Conservation (phyloP, 2,888 invertebrate species). For the Portevinia maculata region DNA sequence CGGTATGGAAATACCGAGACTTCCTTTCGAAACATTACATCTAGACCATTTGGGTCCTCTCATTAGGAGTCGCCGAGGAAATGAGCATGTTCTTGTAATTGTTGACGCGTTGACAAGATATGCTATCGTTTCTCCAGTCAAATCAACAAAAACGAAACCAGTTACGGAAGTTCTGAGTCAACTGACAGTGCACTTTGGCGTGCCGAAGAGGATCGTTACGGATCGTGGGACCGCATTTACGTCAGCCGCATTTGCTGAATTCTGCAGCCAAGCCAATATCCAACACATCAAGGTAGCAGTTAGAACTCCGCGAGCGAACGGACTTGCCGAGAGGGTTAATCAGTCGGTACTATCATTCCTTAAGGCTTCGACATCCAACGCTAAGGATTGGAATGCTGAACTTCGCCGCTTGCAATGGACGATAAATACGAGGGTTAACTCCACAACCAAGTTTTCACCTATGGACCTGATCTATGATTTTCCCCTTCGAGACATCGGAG, state of each 20-base stretch:
- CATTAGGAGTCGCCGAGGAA: conserved; percentile 38
- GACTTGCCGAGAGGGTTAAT: conserved; percentile 28
- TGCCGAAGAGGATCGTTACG: conserved; percentile 7
- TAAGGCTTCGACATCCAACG: not conserved
- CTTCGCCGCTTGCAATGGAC: conserved; percentile 31
- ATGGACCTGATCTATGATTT: conserved; percentile 12
- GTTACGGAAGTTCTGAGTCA: not conserved
- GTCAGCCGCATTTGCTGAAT: conserved; percentile 33
- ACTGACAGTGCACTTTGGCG: conserved; percentile 10
- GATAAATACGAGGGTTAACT: conserved; percentile 7
- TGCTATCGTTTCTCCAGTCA: too few relatives aligned
- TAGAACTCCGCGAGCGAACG: conserved; percentile 43
- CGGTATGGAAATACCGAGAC: conserved; percentile 57
- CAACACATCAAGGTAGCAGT: conserved; percentile 43
- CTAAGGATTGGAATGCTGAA: conserved; percentile 19
- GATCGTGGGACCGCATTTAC: conserved; percentile 46
- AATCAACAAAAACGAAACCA: too few relatives aligned
- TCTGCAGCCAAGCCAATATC: conserved; percentile 31
- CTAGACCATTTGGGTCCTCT: conserved; percentile 46
- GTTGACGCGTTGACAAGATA: conserved; percentile 61
- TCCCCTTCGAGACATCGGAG: conserved; percentile 1
- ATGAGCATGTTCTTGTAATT: conserved; percentile 30
- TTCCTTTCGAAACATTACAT: conserved; percentile 30
- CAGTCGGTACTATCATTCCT: conserved; percentile 9
- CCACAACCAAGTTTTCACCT: conserved; percentile 27